Conservation (phyloP, 1,140 invertebrate genomes). For the Penaeus chinensis region DNA sequence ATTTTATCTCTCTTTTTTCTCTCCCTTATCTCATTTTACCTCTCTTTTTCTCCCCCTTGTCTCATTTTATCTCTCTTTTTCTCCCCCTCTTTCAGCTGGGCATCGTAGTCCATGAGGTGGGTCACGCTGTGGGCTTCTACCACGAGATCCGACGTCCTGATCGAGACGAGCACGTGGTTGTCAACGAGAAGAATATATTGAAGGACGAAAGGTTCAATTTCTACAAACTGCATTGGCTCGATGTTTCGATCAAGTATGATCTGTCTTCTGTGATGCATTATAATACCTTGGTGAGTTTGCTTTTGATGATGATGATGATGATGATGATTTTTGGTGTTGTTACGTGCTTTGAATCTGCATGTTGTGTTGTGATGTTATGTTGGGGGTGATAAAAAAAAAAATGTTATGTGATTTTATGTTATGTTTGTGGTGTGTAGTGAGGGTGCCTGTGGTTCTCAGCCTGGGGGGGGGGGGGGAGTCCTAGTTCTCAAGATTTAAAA, state of each 20-base stretch:
- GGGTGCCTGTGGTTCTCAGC: too few species aligned
- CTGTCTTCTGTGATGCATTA: constrained; percentile 65
- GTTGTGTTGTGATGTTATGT: too few species aligned
- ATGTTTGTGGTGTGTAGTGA: too few species aligned
- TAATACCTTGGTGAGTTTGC: constrained; percentile 54
- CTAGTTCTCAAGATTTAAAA: too few species aligned
- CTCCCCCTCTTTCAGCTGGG: constrained; percentile 59
- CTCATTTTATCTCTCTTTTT: neutral
- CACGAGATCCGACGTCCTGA: constrained; percentile 70
- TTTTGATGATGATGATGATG: too few species aligned
- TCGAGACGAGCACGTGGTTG: constrained; percentile 67
- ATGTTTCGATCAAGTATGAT: constrained; percentile 61
- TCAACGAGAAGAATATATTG: constrained; percentile 67
- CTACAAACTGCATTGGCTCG: constrained; percentile 60
- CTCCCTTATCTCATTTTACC: neutral
- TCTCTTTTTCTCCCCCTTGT: neutral
- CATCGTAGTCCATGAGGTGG: constrained; percentile 68
- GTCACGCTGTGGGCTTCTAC: constrained; percentile 69
- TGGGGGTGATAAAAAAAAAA: too few species aligned
- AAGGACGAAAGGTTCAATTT: constrained; percentile 60
- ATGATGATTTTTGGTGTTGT: too few species aligned
- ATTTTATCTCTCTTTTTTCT: too few species aligned
- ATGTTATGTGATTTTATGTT: too few species aligned
- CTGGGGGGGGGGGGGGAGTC: too few species aligned
- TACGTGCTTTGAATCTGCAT: too few species aligned